Conservation (phyloP, 2,797 vertebrate genomes). For the Valencia hispanica region DNA sequence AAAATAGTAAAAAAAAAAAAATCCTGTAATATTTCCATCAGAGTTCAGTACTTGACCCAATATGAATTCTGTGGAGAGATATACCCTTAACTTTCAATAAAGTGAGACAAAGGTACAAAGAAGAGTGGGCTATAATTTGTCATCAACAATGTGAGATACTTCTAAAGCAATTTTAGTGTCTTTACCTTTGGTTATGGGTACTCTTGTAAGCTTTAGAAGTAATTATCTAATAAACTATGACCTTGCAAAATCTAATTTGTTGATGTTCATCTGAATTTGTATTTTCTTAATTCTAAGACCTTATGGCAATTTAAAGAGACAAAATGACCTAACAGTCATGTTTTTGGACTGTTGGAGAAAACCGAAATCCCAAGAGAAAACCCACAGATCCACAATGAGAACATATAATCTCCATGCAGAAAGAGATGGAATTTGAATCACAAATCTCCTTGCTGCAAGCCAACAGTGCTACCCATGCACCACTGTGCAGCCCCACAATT, state of each 20-base stretch:
- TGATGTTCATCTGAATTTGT: no score
- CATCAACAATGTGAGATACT: no score
- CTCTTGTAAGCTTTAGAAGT: no score
- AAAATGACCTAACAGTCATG: no score
- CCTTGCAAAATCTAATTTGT: no score
- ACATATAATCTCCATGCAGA: neutral
- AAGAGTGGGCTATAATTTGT: neutral
- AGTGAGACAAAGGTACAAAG: neutral
- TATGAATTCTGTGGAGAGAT: neutral
- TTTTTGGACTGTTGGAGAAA: no score
- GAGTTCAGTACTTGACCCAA: neutral
- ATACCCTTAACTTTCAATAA: neutral
- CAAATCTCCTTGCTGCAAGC: neutral
- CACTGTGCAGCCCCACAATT: constrained; percentile 8
- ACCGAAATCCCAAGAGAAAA: neutral
- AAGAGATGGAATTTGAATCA: neutral
- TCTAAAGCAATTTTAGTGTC: no score
- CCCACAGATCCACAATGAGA: neutral
- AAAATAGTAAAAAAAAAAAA: neutral
- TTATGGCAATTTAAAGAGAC: no score
- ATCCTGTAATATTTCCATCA: neutral
- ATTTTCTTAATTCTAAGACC: no score
- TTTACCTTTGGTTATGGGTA: no score
- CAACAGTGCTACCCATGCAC: neutral
- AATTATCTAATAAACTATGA: no score